Evolutionary conservation across 1,140 invertebrate species (phyloP).

Genomic region (Caenorhabditis remanei): DNA sequence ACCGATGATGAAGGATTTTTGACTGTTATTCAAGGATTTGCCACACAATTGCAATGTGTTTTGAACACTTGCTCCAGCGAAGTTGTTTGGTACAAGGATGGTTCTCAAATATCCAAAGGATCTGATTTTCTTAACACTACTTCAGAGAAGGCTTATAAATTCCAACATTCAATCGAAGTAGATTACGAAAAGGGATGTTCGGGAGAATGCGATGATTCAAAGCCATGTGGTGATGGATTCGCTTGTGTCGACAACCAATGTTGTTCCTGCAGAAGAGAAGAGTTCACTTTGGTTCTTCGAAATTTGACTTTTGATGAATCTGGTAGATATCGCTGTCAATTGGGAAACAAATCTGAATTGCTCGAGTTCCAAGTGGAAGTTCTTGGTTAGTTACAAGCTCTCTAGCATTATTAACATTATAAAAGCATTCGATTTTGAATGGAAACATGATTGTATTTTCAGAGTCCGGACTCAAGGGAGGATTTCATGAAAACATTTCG

Average conservation of each 20-base stretch:
- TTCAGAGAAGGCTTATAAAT: slow-evolving; percentile 57
- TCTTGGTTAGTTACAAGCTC: slow-evolving; percentile 59
- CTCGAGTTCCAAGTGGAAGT: slow-evolving; percentile 69
- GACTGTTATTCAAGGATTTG: slow-evolving; percentile 69
- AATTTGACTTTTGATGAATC: slow-evolving; percentile 68
- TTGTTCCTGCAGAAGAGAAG: slow-evolving; percentile 64
- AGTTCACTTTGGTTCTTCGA: slow-evolving; percentile 65
- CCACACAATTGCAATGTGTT: slow-evolving; percentile 67
- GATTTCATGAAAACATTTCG: slow-evolving; percentile 69
- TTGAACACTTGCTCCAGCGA: slow-evolving; percentile 64
- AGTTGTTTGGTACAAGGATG: slow-evolving; percentile 68
- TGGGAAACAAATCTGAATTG: slow-evolving; percentile 64
- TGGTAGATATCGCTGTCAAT: slow-evolving; percentile 67
- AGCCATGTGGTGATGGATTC: slow-evolving; percentile 61
- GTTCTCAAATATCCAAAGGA: slow-evolving; percentile 65
- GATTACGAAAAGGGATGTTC: slow-evolving; percentile 63
- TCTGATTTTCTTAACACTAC: slow-evolving; percentile 63
- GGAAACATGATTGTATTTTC: not conserved
- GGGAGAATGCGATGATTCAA: slow-evolving; percentile 60
- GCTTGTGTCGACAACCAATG: slow-evolving; percentile 67
- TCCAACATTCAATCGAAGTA: slow-evolving; percentile 60
- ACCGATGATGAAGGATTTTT: slow-evolving; percentile 60
- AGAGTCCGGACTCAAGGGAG: slow-evolving; percentile 67
- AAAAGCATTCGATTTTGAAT: not conserved
- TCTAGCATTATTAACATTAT: not conserved